Conservation (phyloP, 2,113 vertebrate genomes). For the Garra rufa region DNA sequence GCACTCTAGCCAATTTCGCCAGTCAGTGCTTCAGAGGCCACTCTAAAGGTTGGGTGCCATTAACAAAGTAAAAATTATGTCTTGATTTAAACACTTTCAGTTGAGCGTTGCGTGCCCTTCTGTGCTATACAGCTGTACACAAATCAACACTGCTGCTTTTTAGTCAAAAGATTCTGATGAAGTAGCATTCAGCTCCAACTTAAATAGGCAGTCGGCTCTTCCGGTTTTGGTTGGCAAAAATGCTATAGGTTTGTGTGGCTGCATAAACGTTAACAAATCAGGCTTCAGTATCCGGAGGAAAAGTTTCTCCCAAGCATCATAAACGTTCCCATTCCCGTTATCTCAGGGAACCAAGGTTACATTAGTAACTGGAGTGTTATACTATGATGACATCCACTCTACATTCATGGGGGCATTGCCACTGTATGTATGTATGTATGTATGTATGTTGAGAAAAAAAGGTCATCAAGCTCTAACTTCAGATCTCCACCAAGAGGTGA, state of each 20-base stretch:
- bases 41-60: too few species aligned
- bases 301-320: background rate
- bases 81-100: too few species aligned
- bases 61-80: too few species aligned
- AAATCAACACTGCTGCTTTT: background rate
- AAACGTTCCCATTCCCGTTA: background rate
- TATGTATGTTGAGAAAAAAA: slow-evolving; percentile 58
- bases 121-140: background rate
- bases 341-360: background rate
- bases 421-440: slow-evolving; percentile 85
- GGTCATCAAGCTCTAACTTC: slow-evolving; percentile 55
- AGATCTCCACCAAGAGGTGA: slow-evolving; percentile 36
- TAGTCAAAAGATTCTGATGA: background rate
- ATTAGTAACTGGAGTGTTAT: background rate
- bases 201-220: background rate
- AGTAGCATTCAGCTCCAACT: background rate
- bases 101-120: background rate
- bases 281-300: background rate
- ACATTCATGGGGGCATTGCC: slow-evolving; percentile 81
- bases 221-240: background rate
- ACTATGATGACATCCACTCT: slow-evolving; percentile 72
- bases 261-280: background rate
- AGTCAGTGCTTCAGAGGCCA: too few species aligned
- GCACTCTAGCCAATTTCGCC: too few species aligned
- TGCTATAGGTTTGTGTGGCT: background rate